Percentiles rank a stretch among this genome's conserved stretches.
These are phyloP conservation scores for Cancer borealis DNA, from an alignment of 2,888 invertebrate species.

Conservation along the genomic window DNA sequence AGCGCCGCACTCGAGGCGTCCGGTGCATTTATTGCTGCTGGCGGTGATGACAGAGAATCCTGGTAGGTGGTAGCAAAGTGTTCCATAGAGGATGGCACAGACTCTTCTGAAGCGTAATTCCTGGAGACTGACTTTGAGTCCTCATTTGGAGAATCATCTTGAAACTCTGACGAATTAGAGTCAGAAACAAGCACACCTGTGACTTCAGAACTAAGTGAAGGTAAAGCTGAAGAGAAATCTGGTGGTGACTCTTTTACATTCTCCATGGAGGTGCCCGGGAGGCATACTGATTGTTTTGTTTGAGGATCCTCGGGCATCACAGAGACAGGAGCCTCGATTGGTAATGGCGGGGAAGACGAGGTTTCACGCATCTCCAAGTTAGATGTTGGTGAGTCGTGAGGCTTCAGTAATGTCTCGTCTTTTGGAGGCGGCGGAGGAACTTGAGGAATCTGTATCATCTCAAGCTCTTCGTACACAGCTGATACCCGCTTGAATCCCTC, in stretches of 20 bases:
- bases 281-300: not conserved
- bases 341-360: too few species aligned
- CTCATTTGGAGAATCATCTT: not conserved
- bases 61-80: not conserved
- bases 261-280: not conserved
- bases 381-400: not conserved
- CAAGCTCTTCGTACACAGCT: constrained; percentile 41
- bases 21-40: not conserved
- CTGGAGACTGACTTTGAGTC: not conserved
- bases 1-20: too few species aligned
- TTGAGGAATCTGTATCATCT: constrained; percentile 44
- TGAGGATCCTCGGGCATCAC: not conserved
- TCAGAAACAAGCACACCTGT: not conserved
- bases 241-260: not conserved
- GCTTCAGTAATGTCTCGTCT: not conserved
- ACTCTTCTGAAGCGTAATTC: not conserved
- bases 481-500: not conserved
- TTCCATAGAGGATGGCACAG: not conserved
- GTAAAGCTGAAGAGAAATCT: not conserved
- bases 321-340: not conserved
- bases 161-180: not conserved
- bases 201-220: not conserved
- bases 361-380: not conserved
- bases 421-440: constrained; percentile 57
- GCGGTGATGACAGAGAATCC: not conserved